Percentiles rank a stretch among this genome's conserved stretches.
Conservation (phyloP, 2,113 vertebrate species). For the Pionites leucogaster region DNA sequence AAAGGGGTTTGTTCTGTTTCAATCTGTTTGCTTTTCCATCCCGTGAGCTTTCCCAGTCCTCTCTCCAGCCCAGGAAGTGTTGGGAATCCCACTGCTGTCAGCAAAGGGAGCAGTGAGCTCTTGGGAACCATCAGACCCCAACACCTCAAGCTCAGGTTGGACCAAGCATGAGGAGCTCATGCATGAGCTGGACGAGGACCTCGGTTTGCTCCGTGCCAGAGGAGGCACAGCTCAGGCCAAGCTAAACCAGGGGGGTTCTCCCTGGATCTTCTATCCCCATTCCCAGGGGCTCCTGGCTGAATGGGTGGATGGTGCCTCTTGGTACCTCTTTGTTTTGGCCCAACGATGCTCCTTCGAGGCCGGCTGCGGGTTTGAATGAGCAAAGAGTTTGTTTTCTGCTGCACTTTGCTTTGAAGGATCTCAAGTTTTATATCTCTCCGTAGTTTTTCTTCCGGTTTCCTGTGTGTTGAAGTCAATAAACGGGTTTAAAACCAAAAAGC, state of each 20-base stretch:
- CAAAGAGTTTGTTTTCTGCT: neutral
- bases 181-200: neutral
- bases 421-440: conserved; percentile 22
- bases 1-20: neutral
- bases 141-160: accelerated
- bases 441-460: neutral
- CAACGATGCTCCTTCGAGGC: neutral
- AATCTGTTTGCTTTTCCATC: neutral
- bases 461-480: conserved; percentile 41
- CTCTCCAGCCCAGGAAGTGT: neutral
- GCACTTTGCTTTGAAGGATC: conserved; percentile 25
- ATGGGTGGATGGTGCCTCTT: neutral
- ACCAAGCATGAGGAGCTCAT: accelerated
- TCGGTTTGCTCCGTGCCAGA: neutral
- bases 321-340: neutral
- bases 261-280: too few relatives aligned
- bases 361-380: neutral
- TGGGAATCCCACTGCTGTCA: neutral
- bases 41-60: neutral
- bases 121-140: accelerated
- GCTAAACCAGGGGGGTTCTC: neutral
- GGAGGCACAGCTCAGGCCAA: neutral
- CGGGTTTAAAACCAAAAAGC: neutral
- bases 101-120: neutral
- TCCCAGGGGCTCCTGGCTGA: neutral